A percentile compares a stretch with the other conserved stretches of the same genome.
Conservation (phyloP, 2,888 invertebrate genomes). For the Mongoloraphidia duomilia region DNA sequence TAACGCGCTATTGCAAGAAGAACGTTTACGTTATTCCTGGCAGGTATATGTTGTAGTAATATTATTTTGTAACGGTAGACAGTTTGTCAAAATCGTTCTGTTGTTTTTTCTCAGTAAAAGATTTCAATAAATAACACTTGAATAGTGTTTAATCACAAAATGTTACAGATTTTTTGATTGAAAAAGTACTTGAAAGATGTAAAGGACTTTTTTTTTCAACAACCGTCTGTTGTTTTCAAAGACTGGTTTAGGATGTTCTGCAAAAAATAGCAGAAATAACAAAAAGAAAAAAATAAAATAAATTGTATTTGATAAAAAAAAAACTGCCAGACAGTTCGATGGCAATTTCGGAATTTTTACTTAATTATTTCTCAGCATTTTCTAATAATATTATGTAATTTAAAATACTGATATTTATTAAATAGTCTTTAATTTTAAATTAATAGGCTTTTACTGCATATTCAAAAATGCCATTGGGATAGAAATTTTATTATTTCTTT, state of each 20-base stretch:
- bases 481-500: neutral
- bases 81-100: too few species aligned
- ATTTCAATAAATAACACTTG: too few species aligned
- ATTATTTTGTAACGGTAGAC: too few species aligned
- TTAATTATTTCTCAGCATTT: neutral
- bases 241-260: neutral
- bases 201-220: neutral
- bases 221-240: neutral
- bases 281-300: neutral
- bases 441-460: neutral
- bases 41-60: too few species aligned
- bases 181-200: too few species aligned
- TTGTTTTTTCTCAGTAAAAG: too few species aligned
- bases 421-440: neutral
- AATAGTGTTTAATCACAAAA: too few species aligned
- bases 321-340: neutral
- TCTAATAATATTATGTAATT: neutral
- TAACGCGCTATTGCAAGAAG: too few species aligned
- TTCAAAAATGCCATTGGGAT: neutral
- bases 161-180: too few species aligned
- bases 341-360: neutral
- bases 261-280: neutral
- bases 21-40: too few species aligned
- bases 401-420: neutral
- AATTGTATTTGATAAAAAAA: neutral